A percentile compares a stretch with the other conserved stretches of the same genome.
phyloP scores from a whole-genome alignment of 2,888 invertebrate genomes.

The Diaprepes abbreviatus region DNA sequence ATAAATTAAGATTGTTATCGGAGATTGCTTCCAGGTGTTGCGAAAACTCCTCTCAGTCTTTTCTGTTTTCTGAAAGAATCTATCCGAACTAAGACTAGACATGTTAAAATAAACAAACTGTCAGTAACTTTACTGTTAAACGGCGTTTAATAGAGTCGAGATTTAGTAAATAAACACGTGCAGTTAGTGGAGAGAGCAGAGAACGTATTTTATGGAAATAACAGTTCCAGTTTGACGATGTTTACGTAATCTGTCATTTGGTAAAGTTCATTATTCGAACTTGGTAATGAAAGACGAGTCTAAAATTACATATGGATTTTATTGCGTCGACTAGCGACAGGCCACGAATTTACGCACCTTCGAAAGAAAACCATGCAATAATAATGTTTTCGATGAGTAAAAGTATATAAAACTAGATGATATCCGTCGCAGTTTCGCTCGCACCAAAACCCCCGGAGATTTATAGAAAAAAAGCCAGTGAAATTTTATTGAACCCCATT shows the following conservation, averaged over 20 bases:
- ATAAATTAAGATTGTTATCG: no score
- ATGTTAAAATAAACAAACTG: conserved; percentile 40
- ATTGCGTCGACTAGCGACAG: no score
- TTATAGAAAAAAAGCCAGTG: no score
- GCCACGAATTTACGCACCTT: no score
- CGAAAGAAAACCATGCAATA: no score
- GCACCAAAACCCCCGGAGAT: no score
- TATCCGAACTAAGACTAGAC: conserved; percentile 16
- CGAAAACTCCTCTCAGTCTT: no score
- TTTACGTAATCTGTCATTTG: conserved; percentile 42
- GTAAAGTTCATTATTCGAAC: conserved; percentile 45
- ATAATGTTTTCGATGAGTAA: no score
- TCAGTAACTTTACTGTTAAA: conserved; percentile 35
- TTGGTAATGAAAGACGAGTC: conserved; percentile 39
- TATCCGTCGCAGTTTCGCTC: no score
- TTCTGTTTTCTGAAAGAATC: conserved; percentile 19
- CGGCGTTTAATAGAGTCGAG: conserved; percentile 33
- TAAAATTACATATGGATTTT: conserved; percentile 41
- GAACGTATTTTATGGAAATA: conserved; percentile 45
- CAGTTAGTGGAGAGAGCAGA: neutral
- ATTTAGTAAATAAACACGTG: conserved; percentile 42
- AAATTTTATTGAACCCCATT: no score
- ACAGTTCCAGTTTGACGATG: conserved; percentile 22
- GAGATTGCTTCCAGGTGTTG: no score
- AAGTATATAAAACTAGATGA: no score